These are phyloP conservation scores for Odontocolon sp. DNA, from an alignment of 2,888 invertebrate species.

Conservation along the genomic window DNA sequence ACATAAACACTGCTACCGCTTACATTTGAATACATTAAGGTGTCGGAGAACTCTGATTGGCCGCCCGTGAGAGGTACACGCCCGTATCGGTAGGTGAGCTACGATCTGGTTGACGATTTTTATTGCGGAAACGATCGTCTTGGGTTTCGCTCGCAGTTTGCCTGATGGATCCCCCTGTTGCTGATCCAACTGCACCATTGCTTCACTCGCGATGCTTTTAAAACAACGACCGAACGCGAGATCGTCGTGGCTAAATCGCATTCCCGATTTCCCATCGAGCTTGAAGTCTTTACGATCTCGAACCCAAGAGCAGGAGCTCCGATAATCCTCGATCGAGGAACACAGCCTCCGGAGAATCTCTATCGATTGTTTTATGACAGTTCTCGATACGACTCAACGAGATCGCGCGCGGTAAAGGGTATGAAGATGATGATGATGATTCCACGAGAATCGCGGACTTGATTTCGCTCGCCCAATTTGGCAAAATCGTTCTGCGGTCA, in stretches of 20 bases:
- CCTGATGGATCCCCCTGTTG: not conserved
- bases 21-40: slow-evolving; percentile 81
- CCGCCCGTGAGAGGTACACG: slow-evolving; percentile 65
- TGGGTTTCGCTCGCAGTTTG: slow-evolving; percentile 59
- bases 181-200: not conserved
- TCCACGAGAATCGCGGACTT: slow-evolving; percentile 62
- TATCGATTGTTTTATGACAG: slow-evolving; percentile 62
- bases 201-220: slow-evolving; percentile 4
- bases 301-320: not conserved
- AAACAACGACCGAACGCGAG: slow-evolving; percentile 4
- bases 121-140: slow-evolving; percentile 76
- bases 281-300: slow-evolving; percentile 59
- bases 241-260: slow-evolving; percentile 50
- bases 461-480: slow-evolving; percentile 60
- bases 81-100: slow-evolving; percentile 76
- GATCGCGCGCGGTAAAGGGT: not conserved
- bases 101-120: slow-evolving; percentile 80
- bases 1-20: slow-evolving; percentile 81
- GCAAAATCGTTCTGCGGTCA: slow-evolving; percentile 59
- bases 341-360: slow-evolving; percentile 49
- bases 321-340: slow-evolving; percentile 50
- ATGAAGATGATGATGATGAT: slow-evolving; percentile 67
- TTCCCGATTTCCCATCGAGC: slow-evolving; percentile 47
- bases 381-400: slow-evolving; percentile 41
- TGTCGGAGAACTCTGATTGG: slow-evolving; percentile 77